Evolutionary conservation across 1,140 invertebrate species (phyloP).

Genomic region (Drosophila arizonae): DNA sequence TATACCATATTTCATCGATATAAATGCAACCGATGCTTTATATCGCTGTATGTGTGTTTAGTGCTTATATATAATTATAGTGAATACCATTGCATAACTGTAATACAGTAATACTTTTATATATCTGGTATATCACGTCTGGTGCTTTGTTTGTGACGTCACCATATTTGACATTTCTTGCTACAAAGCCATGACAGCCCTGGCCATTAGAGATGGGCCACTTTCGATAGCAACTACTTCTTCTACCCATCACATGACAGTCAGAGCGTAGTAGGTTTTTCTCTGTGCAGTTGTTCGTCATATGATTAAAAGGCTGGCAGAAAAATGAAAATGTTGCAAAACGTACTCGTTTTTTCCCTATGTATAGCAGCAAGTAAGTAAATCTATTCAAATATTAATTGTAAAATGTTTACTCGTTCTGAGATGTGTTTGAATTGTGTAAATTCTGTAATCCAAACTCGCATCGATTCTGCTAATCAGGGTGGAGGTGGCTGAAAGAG

Average conservation of each 20-base stretch:
- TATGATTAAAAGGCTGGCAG: slow-evolving; percentile 78
- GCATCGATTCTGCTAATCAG: slow-evolving; percentile 36
- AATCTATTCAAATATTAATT: background rate
- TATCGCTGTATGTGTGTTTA: no score
- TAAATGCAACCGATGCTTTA: no score
- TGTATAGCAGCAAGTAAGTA: slow-evolving; percentile 81
- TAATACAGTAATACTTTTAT: background rate
- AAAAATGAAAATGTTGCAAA: slow-evolving; percentile 78
- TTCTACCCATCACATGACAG: slow-evolving; percentile 71
- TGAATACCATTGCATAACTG: no score
- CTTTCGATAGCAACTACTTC: slow-evolving; percentile 38
- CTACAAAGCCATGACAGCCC: slow-evolving; percentile 7
- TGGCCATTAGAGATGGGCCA: slow-evolving; percentile 5
- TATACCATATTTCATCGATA: no score
- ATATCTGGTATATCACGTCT: background rate
- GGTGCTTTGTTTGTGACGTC: slow-evolving; percentile 23
- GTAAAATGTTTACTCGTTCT: background rate
- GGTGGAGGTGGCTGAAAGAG: slow-evolving; percentile 29
- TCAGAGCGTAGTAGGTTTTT: slow-evolving; percentile 61
- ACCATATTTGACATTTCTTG: background rate
- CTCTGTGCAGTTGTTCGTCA: slow-evolving; percentile 77
- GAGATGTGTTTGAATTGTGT: background rate
- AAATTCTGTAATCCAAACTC: slow-evolving; percentile 18
- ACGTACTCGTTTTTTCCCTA: slow-evolving; percentile 70
- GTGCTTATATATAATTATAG: no score